These are phyloP conservation scores for Eidolon helvum DNA, from an alignment of 2,113 vertebrate genomes.

Conservation along the genomic window DNA sequence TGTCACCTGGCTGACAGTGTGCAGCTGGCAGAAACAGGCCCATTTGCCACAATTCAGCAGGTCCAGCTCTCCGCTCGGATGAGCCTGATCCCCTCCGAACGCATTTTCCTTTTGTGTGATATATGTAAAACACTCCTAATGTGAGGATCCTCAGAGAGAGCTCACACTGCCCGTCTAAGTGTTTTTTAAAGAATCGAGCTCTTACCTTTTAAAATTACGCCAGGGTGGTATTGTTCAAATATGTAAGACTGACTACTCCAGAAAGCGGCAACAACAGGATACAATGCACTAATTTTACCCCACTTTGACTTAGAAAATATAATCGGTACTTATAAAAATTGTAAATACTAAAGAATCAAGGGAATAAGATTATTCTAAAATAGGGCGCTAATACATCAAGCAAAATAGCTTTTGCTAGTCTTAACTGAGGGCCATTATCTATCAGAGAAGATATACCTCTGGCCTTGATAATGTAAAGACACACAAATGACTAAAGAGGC, in stretches of 20 bases:
- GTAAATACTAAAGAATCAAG: slow-evolving; percentile 85
- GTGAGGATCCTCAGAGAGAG: slow-evolving; percentile 77
- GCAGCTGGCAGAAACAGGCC: slow-evolving; percentile 41
- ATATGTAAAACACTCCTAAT: slow-evolving; percentile 77
- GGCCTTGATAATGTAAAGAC: slow-evolving; percentile 74
- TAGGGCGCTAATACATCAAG: slow-evolving; percentile 82
- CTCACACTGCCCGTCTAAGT: slow-evolving; percentile 80
- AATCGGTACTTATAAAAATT: slow-evolving; percentile 85
- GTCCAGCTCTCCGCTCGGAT: slow-evolving; percentile 53
- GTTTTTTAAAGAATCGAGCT: slow-evolving; percentile 81
- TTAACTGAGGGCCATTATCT: slow-evolving; percentile 81
- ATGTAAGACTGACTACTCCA: slow-evolving; percentile 80
- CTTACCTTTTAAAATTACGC: slow-evolving; percentile 85
- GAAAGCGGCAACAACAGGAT: slow-evolving; percentile 79
- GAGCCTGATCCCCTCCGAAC: slow-evolving; percentile 54
- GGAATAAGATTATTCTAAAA: slow-evolving; percentile 84
- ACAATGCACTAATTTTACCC: slow-evolving; percentile 86
- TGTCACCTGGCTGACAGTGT: neutral
- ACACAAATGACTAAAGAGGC: slow-evolving; percentile 70
- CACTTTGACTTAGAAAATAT: slow-evolving; percentile 86
- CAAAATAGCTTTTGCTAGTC: slow-evolving; percentile 81
- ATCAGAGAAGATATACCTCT: slow-evolving; percentile 81
- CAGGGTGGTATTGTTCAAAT: slow-evolving; percentile 83
- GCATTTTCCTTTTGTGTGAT: slow-evolving; percentile 77
- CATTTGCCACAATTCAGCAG: slow-evolving; percentile 61